A percentile compares a stretch with the other conserved stretches of the same genome.
phyloP scores from a whole-genome alignment of 1,140 invertebrate species.

The Caenorhabditis elegans region DNA sequence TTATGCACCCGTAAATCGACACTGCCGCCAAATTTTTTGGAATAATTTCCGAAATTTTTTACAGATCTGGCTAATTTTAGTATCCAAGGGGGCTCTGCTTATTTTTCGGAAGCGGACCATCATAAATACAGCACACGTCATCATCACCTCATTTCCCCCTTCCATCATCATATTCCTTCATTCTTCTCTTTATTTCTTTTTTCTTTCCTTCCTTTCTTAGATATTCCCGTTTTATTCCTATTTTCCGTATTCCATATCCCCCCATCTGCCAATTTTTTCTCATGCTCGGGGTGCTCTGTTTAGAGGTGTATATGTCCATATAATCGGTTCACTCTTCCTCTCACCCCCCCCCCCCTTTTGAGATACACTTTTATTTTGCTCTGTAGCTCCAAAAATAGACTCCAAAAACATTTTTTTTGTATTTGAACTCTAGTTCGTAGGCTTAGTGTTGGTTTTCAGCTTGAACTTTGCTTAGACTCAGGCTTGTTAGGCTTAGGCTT shows the following conservation, averaged over 20 bases:
- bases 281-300: too few species aligned
- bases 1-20: too few species aligned
- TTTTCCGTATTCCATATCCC: background rate
- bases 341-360: background rate
- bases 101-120: constrained; percentile 13
- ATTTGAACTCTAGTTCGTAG: too few species aligned
- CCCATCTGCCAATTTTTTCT: background rate
- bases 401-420: too few species aligned
- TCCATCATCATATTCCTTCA: too few species aligned
- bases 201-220: background rate
- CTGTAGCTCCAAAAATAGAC: too few species aligned
- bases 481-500: background rate
- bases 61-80: background rate
- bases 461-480: background rate
- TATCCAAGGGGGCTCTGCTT: background rate
- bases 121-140: background rate
- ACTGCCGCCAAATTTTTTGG: background rate
- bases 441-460: background rate
- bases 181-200: too few species aligned
- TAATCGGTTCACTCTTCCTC: background rate
- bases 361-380: too few species aligned
- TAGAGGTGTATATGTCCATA: too few species aligned
- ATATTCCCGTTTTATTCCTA: background rate
- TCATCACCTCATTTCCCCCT: background rate
- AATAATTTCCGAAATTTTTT: background rate